Conservation (phyloP, 2,797 vertebrate species). For the Octomys mimax region DNA sequence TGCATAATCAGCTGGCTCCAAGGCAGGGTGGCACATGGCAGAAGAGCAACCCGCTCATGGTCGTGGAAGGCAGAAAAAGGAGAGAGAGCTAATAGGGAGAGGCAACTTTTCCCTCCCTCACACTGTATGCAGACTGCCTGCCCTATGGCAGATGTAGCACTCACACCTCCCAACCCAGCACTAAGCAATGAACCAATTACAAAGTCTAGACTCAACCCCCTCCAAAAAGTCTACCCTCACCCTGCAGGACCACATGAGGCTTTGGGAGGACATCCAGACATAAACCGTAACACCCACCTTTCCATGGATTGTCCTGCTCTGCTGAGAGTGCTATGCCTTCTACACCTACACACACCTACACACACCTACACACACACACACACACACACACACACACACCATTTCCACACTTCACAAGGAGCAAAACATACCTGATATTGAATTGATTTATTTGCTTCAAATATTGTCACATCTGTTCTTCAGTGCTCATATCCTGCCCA, state of each 20-base stretch:
- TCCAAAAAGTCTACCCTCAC: background rate
- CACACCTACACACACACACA: background rate
- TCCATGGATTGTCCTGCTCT: background rate
- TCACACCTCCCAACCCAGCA: background rate
- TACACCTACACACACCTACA: background rate
- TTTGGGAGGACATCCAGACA: background rate
- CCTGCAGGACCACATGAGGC: background rate
- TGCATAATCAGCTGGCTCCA: background rate
- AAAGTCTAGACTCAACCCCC: background rate
- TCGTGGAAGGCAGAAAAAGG: too few species aligned
- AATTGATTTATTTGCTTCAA: background rate
- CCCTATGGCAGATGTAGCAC: too few species aligned
- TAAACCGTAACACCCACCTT: background rate
- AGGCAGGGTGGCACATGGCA: too few species aligned
- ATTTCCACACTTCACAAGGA: background rate
- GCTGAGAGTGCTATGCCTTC: background rate
- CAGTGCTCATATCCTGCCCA: background rate
- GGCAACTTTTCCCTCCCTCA: too few species aligned
- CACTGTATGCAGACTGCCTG: too few species aligned
- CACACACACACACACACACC: background rate
- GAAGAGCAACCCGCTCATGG: too few species aligned
- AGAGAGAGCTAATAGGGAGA: too few species aligned
- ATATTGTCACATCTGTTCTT: background rate
- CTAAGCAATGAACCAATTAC: background rate
- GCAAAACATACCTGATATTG: background rate